Conservation (phyloP, 2,113 vertebrate genomes). For the Hypocryptadius cinnamomeus region DNA sequence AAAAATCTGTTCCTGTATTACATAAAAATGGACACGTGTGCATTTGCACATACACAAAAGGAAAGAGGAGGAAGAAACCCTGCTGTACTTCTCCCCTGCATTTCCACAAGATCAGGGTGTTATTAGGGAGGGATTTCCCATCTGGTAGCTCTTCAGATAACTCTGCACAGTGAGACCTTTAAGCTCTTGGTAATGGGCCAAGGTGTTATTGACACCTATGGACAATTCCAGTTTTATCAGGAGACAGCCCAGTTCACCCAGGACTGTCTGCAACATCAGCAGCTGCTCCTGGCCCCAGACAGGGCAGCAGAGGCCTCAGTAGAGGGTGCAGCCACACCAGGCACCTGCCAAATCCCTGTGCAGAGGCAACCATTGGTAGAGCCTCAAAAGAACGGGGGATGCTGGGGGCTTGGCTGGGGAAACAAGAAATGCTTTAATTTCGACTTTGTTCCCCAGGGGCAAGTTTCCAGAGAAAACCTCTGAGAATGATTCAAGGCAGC, state of each 20-base stretch:
- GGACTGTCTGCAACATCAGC: background rate
- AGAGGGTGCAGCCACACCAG: background rate
- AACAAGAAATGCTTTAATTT: background rate
- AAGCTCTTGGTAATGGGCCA: background rate
- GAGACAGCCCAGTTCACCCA: background rate
- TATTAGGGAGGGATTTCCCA: background rate
- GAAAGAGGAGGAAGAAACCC: background rate
- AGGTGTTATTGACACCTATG: no score
- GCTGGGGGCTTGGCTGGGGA: background rate
- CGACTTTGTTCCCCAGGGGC: background rate
- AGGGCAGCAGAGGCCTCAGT: background rate
- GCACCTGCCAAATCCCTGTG: background rate
- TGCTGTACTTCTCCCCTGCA: background rate
- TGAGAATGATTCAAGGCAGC: background rate
- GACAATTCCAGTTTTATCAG: background rate
- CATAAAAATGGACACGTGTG: background rate
- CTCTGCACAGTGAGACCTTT: background rate
- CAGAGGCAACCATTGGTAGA: background rate
- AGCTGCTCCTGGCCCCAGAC: background rate
- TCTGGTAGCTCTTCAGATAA: background rate
- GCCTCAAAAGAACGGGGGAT: rapidly evolving
- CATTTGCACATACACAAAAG: background rate
- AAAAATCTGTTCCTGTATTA: slow-evolving; percentile 26
- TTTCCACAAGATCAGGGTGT: background rate
- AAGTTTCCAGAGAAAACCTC: background rate